These are phyloP conservation scores for Caerostris extrusa DNA, from an alignment of 1,140 invertebrate genomes.

Conservation along the genomic window DNA sequence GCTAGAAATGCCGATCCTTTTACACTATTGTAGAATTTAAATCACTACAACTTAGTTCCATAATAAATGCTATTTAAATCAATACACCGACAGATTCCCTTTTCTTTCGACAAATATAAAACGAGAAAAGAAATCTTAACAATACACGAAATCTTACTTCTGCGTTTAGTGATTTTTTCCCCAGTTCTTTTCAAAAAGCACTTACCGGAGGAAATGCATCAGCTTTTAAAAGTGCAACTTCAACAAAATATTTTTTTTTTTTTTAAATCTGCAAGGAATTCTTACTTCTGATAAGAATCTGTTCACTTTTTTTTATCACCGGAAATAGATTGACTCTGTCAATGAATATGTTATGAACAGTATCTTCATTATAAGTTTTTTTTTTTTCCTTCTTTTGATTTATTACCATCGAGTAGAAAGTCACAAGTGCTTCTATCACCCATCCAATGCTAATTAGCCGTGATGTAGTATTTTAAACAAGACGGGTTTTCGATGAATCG, in stretches of 20 bases:
- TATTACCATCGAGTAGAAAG: background rate
- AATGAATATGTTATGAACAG: background rate
- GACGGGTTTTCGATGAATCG: constrained; percentile 10
- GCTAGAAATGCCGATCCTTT: too few relatives aligned
- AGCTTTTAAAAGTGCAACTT: background rate
- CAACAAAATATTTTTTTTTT: background rate
- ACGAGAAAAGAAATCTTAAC: background rate
- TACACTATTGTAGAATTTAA: too few relatives aligned
- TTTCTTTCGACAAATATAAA: too few relatives aligned
- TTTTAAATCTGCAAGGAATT: too few relatives aligned
- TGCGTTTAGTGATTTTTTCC: background rate
- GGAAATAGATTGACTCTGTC: background rate
- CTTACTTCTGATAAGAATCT: too few relatives aligned
- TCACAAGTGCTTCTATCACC: background rate
- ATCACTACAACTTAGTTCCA: too few relatives aligned
- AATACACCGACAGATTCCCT: too few relatives aligned
- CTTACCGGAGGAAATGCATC: background rate
- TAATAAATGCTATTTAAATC: too few relatives aligned
- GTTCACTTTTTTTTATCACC: background rate
- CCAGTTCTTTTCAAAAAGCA: background rate
- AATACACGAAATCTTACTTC: background rate
- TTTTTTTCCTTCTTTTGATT: background rate
- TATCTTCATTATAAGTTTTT: background rate
- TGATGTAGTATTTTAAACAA: constrained; percentile 1
- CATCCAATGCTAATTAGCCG: constrained; percentile 1